Percentiles rank a stretch among this genome's conserved stretches.
Evolutionary conservation across 2,888 invertebrate species (phyloP).

Genomic region (Camptogramma bilineatum): DNA sequence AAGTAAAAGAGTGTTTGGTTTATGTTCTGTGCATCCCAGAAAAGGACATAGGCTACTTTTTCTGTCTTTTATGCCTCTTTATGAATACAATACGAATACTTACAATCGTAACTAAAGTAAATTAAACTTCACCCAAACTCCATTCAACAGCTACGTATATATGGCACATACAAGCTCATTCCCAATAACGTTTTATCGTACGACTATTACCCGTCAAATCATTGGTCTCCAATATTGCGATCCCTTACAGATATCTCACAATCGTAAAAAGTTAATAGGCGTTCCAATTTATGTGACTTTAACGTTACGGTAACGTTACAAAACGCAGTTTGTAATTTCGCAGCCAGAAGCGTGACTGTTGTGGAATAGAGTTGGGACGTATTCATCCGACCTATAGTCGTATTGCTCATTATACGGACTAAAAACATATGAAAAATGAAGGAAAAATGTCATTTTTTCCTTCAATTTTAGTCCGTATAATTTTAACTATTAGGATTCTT

Average conservation of each 20-base stretch:
- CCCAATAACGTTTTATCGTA: constrained; percentile 40
- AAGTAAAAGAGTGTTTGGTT: no score
- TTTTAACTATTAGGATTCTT: no score
- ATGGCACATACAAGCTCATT: constrained; percentile 23
- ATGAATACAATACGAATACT: no score
- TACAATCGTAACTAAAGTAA: not conserved
- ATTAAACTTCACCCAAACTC: not conserved
- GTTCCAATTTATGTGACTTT: constrained; percentile 53
- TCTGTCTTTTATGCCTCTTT: no score
- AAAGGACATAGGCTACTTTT: no score
- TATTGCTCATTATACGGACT: no score
- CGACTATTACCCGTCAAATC: constrained; percentile 49
- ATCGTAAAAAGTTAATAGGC: constrained; percentile 56
- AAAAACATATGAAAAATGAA: no score
- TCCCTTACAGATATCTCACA: constrained; percentile 49
- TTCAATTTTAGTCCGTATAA: no score
- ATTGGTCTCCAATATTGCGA: constrained; percentile 48
- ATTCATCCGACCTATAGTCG: constrained; percentile 4
- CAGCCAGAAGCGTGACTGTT: constrained; percentile 40
- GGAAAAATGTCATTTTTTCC: no score
- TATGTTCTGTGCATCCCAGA: no score
- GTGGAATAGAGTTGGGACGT: constrained; percentile 14
- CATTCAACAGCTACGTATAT: constrained; percentile 6
- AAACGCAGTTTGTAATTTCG: constrained; percentile 53
- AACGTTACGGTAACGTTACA: constrained; percentile 47